Base-by-base conservation (phyloP, 2,888 invertebrate species). In the Apomyelois bistriatella region DNA sequence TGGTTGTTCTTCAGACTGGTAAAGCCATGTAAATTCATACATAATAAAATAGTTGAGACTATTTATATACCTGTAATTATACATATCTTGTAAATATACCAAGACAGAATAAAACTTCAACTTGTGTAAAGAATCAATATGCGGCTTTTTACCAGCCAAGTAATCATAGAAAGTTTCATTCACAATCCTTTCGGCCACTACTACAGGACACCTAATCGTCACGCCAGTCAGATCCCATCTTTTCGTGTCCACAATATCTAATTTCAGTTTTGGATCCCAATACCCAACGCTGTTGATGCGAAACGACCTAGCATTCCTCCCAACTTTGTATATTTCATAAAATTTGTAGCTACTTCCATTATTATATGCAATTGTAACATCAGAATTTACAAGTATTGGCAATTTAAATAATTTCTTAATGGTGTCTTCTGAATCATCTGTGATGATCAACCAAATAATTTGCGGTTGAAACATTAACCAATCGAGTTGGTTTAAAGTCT, bases 81-180 rank as follows among this genome's bases (percentile, higher is more conserved):
- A 94, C 78, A 94, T 91, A 60, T 94, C 93, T 58, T 85, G 75
- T 54, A 94, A 89, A 68, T 93, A 91, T 55, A 72, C 76, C 58
- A 92, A 70, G 9, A 93, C 73, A 4, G 92, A 84, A 55, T 89
- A 92, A 70, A 90, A 93, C 73, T 94, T 94, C 65, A 93, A 91
- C 62, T 93, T 92, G 72, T 93, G 91, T 84, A 94, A 86, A 0
- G 93, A 91, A 76, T 94, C 94, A 22, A 92, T 81, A 66, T 92
- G 89, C 32, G 84, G 79, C 52, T 91, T 84, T 16, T 81, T 81
- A 4, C 82, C 82, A 13, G 80, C 83, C 41, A 93, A 73, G 64
- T 93, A 94, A 50, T 91, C 74, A 55, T 90, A 79, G 58, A 93
- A 79, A 2, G 82, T 82, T 68, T 76, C 66, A 17, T 89, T 73